These are phyloP conservation scores for Achroia grisella DNA, from an alignment of 1,140 invertebrate species.

Conservation along the genomic window DNA sequence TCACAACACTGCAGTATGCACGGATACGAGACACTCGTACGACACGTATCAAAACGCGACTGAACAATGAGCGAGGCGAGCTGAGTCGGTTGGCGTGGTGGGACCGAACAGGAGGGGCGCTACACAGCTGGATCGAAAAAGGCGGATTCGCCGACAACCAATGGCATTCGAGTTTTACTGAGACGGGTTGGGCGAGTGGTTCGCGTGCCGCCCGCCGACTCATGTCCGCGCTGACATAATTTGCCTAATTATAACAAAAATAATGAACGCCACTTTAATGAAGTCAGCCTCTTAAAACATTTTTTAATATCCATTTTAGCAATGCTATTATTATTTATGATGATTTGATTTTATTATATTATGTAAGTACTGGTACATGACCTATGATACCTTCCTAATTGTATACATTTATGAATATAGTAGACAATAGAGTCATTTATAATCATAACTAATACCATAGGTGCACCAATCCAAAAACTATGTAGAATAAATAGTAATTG, in stretches of 20 bases:
- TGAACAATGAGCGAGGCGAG: conserved; percentile 19
- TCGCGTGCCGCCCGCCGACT: conserved; percentile 17
- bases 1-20: conserved; percentile 42
- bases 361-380: no score
- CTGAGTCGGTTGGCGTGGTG: not conserved
- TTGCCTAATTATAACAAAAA: conserved; percentile 70
- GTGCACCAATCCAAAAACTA: no score
- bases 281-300: conserved; percentile 21
- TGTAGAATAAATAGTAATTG: no score
- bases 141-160: conserved; percentile 19
- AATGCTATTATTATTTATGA: not conserved
- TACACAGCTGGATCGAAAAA: conserved; percentile 1
- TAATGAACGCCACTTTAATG: conserved; percentile 60
- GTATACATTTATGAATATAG: no score
- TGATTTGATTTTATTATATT: not conserved
- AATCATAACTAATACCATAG: no score
- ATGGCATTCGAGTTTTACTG: conserved; percentile 10
- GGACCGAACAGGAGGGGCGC: conserved; percentile 18
- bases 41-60: conserved; percentile 35
- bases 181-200: conserved; percentile 6
- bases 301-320: no score
- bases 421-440: no score
- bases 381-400: no score
- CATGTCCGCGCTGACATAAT: conserved; percentile 40
- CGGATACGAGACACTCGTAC: conserved; percentile 24